Evolutionary conservation across 2,113 vertebrate genomes (phyloP).

Genomic region (Nothoprocta perdicaria): DNA sequence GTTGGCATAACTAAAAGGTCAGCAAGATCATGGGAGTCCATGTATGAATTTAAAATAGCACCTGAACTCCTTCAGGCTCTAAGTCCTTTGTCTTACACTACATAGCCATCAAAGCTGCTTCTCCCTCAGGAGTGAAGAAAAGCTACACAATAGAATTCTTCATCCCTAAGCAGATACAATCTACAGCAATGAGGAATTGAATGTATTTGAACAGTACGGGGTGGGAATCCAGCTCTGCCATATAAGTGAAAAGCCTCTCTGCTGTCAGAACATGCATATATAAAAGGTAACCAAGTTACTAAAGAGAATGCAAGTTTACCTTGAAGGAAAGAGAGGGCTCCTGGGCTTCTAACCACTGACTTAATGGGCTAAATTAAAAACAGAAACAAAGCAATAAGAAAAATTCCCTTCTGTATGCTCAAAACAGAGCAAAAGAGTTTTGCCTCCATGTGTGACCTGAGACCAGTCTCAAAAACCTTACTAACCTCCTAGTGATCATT

Average conservation of each 20-base stretch:
- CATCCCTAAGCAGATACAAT: background rate
- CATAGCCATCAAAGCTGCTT: background rate
- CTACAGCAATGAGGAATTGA: too few species aligned
- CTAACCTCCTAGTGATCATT: background rate
- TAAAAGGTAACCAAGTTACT: background rate
- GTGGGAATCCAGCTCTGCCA: background rate
- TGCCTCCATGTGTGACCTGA: accelerated
- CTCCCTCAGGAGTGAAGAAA: background rate
- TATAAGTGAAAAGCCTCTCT: background rate
- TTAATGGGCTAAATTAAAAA: background rate
- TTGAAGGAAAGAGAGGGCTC: background rate
- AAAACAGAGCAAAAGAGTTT: background rate
- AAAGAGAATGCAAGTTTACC: background rate
- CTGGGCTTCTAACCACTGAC: background rate
- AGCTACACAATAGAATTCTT: background rate
- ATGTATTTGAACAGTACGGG: background rate
- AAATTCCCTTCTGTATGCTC: background rate
- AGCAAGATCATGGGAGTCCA: background rate
- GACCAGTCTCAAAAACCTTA: background rate
- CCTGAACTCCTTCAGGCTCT: background rate
- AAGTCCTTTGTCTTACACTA: background rate
- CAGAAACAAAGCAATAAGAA: background rate
- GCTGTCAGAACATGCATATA: accelerated
- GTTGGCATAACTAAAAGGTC: background rate
- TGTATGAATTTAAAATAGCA: background rate